Conservation (phyloP, 1,140 invertebrate species). For the Caenorhabditis inopinata region DNA sequence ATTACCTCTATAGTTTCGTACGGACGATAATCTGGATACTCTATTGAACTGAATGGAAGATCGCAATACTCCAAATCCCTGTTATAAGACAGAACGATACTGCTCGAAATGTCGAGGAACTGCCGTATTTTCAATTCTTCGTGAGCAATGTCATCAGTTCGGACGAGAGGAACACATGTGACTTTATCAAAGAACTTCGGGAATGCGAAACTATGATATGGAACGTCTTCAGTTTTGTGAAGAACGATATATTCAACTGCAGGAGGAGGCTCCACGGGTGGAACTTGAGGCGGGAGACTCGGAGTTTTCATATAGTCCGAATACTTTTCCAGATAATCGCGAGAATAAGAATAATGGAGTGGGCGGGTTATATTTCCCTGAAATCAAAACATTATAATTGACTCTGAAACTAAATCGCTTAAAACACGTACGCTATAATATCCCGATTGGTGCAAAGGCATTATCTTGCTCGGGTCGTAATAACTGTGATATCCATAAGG, state of each 20-base stretch:
- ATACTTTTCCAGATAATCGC: slow-evolving; percentile 18
- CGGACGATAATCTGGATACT: not conserved
- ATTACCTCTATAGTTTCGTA: not conserved
- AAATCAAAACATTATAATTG: not conserved
- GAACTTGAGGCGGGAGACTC: not conserved
- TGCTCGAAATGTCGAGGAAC: not conserved
- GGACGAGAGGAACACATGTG: not conserved
- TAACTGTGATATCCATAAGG: slow-evolving; percentile 14
- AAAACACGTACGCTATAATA: not conserved
- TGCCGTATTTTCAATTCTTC: not conserved
- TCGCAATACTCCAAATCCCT: not conserved
- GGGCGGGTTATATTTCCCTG: slow-evolving; percentile 14
- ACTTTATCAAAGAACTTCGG: not conserved
- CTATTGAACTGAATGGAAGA: too few species aligned
- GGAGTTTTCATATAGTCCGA: not conserved
- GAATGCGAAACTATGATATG: not conserved
- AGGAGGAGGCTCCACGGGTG: not conserved
- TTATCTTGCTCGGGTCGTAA: slow-evolving; percentile 7
- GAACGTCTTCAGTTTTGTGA: not conserved
- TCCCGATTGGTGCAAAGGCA: not conserved
- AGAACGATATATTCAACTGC: not conserved
- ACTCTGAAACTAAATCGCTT: not conserved
- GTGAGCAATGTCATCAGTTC: not conserved
- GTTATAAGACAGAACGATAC: not conserved
- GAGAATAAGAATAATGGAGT: slow-evolving; percentile 15